Evolutionary conservation across 2,888 invertebrate species (phyloP).

Genomic region (Tupiocoris notatus): DNA sequence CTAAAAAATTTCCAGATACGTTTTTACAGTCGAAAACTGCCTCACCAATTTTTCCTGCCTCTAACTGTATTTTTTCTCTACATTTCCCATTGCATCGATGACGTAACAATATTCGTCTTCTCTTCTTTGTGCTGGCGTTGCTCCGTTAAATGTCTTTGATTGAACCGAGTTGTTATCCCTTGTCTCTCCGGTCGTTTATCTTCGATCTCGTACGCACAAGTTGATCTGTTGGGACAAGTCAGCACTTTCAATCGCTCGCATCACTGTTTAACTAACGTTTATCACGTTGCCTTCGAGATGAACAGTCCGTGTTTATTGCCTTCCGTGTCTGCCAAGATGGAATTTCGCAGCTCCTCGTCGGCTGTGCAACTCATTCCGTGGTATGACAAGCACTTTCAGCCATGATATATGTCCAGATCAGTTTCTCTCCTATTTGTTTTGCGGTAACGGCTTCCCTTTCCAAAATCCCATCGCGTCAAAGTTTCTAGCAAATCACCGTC

Average conservation of each 20-base stretch:
- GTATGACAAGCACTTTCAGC: conserved; percentile 36
- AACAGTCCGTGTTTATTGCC: not conserved
- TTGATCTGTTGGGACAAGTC: not conserved
- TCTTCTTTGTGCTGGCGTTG: too few species aligned
- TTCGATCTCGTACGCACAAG: not conserved
- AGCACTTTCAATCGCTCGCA: not conserved
- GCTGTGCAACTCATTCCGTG: conserved; percentile 22
- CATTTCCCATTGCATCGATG: too few species aligned
- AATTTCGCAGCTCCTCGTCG: not conserved
- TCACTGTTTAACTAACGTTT: not conserved
- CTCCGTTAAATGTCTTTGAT: not conserved
- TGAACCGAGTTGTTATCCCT: not conserved
- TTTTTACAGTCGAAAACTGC: too few species aligned
- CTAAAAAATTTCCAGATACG: too few species aligned
- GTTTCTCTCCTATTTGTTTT: conserved; percentile 38
- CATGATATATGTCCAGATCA: conserved; percentile 20
- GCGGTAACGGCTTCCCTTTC: not conserved
- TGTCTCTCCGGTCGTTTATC: not conserved
- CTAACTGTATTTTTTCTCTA: too few species aligned
- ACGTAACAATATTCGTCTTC: too few species aligned
- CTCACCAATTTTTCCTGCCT: too few species aligned
- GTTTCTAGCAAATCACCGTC: not conserved
- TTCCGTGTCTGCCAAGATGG: not conserved
- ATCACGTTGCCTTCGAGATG: not conserved
- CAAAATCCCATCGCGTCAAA: not conserved